These are phyloP conservation scores for Baryphthengus martii DNA, from an alignment of 2,113 vertebrate genomes.

Conservation along the genomic window DNA sequence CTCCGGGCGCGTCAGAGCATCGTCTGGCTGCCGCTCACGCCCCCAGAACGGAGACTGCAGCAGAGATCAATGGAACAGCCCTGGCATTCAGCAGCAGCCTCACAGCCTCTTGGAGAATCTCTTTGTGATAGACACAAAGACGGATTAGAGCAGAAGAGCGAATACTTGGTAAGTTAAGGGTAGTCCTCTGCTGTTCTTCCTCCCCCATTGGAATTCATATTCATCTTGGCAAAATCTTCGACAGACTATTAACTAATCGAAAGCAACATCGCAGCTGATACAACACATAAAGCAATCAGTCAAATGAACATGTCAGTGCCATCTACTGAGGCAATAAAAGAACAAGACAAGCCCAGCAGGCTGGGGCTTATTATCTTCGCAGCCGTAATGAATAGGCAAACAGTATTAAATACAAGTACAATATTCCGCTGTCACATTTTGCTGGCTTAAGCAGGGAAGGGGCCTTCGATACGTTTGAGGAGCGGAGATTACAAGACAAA, in stretches of 20 bases:
- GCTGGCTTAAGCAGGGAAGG: not conserved
- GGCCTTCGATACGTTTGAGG: not conserved
- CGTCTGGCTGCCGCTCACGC: not conserved
- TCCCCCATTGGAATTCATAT: slow-evolving; percentile 18
- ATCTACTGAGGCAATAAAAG: not conserved
- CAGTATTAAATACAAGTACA: not conserved
- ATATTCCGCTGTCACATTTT: not conserved
- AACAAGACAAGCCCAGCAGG: not conserved
- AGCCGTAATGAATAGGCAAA: slow-evolving; percentile 15
- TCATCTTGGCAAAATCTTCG: not conserved
- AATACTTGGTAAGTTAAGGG: slow-evolving; percentile 5
- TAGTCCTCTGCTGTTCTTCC: not conserved
- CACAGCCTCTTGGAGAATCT: slow-evolving; percentile 2
- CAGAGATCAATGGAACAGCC: not conserved
- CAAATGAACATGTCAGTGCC: not conserved
- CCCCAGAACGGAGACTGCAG: not conserved
- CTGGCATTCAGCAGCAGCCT: not conserved
- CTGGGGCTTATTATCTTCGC: slow-evolving; percentile 1
- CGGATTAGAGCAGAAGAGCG: not conserved
- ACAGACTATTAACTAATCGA: not conserved
- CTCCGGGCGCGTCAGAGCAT: not conserved
- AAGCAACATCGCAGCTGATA: not conserved
- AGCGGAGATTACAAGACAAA: not conserved
- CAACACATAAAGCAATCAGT: not conserved
- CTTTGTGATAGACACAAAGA: slow-evolving; percentile 45